Percentiles rank a stretch among this genome's conserved stretches.
These are phyloP conservation scores for Tetranychus cinnabarinus DNA, from an alignment of 1,140 invertebrate genomes.

Conservation along the genomic window DNA sequence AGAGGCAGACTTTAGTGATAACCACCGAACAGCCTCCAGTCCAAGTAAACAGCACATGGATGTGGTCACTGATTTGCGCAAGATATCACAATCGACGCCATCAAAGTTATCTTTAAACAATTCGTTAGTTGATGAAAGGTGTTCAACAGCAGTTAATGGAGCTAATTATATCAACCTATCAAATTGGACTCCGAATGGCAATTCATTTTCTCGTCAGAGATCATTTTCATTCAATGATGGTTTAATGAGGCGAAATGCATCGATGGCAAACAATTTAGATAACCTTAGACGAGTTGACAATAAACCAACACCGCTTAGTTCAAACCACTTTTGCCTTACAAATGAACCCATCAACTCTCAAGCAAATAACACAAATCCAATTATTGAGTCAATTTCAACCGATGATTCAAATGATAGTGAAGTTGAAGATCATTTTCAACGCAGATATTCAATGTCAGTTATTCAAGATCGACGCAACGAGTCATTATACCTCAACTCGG, in stretches of 20 bases:
- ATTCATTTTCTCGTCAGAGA: neutral
- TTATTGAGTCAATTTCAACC: neutral
- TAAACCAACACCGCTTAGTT: neutral
- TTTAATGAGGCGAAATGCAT: neutral
- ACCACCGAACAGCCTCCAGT: no score
- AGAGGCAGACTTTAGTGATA: neutral
- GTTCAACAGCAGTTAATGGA: neutral
- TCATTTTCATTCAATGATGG: neutral
- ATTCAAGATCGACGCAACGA: neutral
- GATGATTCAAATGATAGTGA: conserved; percentile 1
- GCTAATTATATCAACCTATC: neutral
- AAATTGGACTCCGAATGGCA: neutral
- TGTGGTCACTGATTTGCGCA: no score
- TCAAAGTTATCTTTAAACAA: no score
- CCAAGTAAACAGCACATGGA: no score
- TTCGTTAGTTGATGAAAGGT: no score
- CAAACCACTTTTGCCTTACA: neutral
- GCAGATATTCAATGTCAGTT: conserved; percentile 11
- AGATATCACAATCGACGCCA: no score
- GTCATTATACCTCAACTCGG: neutral
- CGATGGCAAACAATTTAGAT: no score
- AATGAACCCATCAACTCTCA: no score
- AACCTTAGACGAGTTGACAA: no score
- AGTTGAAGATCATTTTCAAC: neutral
- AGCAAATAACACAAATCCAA: neutral